Conservation (phyloP, 2,888 invertebrate genomes). For the Acronicta alni region DNA sequence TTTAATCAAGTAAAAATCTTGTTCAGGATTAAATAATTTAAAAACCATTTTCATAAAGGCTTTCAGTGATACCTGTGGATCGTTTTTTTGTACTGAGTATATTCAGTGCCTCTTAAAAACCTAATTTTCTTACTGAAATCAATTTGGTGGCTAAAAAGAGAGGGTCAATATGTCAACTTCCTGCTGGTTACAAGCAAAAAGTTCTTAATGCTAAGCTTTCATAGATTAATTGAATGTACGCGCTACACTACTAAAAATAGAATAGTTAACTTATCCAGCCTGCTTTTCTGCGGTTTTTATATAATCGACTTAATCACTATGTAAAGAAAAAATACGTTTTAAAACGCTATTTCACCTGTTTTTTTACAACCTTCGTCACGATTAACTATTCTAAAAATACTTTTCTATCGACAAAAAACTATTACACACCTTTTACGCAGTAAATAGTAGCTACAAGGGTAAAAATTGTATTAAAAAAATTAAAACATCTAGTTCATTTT, state of each 20-base stretch:
- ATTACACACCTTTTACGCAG: no score
- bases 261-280: not conserved
- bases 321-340: slow-evolving; percentile 14
- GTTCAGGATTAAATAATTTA: no score
- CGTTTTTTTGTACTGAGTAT: not conserved
- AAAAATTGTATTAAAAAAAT: slow-evolving; percentile 21
- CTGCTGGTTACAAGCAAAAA: slow-evolving; percentile 25
- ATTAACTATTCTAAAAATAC: slow-evolving; percentile 12
- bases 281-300: slow-evolving; percentile 27
- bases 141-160: slow-evolving; percentile 21
- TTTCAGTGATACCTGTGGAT: not conserved
- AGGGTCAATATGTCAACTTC: slow-evolving; percentile 36
- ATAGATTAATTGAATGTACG: slow-evolving; percentile 34
- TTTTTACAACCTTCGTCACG: not conserved
- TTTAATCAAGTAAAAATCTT: no score
- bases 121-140: slow-evolving; percentile 20
- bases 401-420: not conserved
- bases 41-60: slow-evolving; percentile 3
- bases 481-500: not conserved
- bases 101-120: slow-evolving; percentile 8
- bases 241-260: slow-evolving; percentile 19
- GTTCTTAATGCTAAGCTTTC: slow-evolving; percentile 17
- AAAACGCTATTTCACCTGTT: slow-evolving; percentile 15
- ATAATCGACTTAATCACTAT: slow-evolving; percentile 16
- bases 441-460: slow-evolving; percentile 13